Base-by-base conservation (phyloP, 2,888 invertebrate species). In the Mythimna vitellina region DNA sequence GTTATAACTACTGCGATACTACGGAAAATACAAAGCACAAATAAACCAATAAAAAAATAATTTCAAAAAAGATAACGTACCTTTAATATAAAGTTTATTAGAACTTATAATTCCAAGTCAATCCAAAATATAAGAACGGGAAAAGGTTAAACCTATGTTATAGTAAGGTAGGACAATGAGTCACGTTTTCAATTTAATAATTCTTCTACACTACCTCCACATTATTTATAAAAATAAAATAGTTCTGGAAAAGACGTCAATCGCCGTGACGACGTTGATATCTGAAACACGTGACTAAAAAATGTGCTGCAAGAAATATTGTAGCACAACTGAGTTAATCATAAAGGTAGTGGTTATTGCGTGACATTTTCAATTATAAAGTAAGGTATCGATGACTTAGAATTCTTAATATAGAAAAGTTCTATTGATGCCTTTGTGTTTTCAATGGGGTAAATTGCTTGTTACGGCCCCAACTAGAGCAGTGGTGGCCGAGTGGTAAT, bases 251-350 rank as follows among this genome's bases (percentile, higher is more conserved):
- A 42, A 0, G 22, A 29, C 56, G 38, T 38, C 68, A 38, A 60
- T 64, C 12, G 54, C 20, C 53, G 20, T 20, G n/a, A 22, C 56
- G 22, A 25, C 46, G 20, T n/a, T 54, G n/a, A 22, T 6, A n/a
- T n/a, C 49, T 20, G 22, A 54, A 29, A 14, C 65, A 76, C 57
- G 65, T 77, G 65, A 29, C 38, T 1, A 12, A 2, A 53, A 46
- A 60, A 77, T 51, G 56, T 57, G 78, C n/a, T 35, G 25, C 12
- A 53, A 76, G 53, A 1, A 60, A 22, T 54, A 54, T 22, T 53
- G 32, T 65, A 53, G 17, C 42, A 29, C 29, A 29, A 75, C n/a
- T 20, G 17, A 14, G 14, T 25, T 35, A 42, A 53, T 53, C 20
- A 60, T 14, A 42, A 42, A 58, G 38, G 42, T 32, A 17, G 12